These are phyloP conservation scores for Caenorhabditis drosophilae DNA, from an alignment of 2,888 invertebrate genomes.

Conservation along the genomic window DNA sequence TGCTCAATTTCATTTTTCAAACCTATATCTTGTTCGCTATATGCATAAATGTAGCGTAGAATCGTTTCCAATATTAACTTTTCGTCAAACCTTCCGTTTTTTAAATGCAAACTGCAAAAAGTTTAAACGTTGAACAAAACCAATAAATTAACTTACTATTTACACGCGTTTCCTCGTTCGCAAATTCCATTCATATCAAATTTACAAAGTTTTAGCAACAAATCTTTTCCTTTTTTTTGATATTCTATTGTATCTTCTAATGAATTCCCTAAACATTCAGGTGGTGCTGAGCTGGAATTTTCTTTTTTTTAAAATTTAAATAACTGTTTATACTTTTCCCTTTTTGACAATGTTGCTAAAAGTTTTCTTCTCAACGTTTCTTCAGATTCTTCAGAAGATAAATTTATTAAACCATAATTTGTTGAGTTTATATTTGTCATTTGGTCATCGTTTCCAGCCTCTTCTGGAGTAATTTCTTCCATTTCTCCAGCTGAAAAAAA, in stretches of 20 bases:
- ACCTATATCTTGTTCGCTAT: conserved; percentile 32
- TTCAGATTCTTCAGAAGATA: too few relatives aligned
- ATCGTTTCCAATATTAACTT: conserved; percentile 17
- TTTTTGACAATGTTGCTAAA: too few relatives aligned
- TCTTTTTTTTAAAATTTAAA: not conserved
- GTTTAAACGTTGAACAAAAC: not conserved
- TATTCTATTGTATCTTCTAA: not conserved
- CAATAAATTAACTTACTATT: conserved; percentile 14
- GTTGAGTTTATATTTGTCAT: too few relatives aligned
- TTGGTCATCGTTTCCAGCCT: too few relatives aligned
- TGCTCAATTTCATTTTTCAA: too few relatives aligned
- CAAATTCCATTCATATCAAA: conserved; percentile 32
- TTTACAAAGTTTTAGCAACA: conserved; percentile 21
- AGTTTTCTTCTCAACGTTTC: too few relatives aligned
- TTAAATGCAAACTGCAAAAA: conserved; percentile 17
- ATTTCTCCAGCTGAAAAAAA: too few relatives aligned
- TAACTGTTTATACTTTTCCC: too few relatives aligned
- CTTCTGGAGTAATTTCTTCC: too few relatives aligned
- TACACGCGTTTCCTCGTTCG: conserved; percentile 6
- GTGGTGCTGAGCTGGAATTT: not conserved
- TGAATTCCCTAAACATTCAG: not conserved
- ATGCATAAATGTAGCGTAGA: conserved; percentile 18
- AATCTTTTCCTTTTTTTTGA: conserved; percentile 4
- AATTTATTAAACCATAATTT: too few relatives aligned
- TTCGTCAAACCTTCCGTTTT: conserved; percentile 4